These are phyloP conservation scores for Callocephalon fimbriatum DNA, from an alignment of 2,113 vertebrate genomes.

Conservation along the genomic window DNA sequence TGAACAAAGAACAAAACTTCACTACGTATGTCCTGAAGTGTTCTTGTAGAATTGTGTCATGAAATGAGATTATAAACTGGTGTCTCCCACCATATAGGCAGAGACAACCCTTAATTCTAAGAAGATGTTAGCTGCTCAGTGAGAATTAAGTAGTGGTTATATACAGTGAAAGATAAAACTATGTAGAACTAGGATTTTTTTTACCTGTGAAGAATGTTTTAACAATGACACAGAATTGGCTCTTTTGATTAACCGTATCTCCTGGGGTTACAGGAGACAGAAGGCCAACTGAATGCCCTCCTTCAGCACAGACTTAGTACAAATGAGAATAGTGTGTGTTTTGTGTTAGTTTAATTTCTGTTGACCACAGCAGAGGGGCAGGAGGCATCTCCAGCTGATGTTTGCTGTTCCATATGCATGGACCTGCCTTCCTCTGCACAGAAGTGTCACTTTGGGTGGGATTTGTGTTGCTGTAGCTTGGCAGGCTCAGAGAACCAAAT, in stretches of 20 bases:
- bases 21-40: not conserved
- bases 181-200: not conserved
- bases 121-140: not conserved
- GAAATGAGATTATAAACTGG: not conserved
- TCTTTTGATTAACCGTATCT: not conserved
- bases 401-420: not conserved
- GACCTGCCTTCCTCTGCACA: not conserved
- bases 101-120: not conserved
- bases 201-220: not conserved
- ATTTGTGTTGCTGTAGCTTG: not conserved
- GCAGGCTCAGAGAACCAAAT: not conserved
- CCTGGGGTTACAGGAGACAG: not conserved
- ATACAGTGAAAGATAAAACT: not conserved
- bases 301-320: not conserved
- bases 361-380: not conserved
- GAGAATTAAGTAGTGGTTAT: not conserved
- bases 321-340: not conserved
- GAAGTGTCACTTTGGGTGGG: not conserved
- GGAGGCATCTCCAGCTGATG: not conserved
- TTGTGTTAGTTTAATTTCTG: not conserved
- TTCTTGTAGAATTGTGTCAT: not conserved
- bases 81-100: not conserved
- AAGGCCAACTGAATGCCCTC: not conserved
- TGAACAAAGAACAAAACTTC: not conserved
- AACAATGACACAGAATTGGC: not conserved